These are phyloP conservation scores for Neopelma chrysocephalum DNA, from an alignment of 2,797 vertebrate species.

Conservation along the genomic window DNA sequence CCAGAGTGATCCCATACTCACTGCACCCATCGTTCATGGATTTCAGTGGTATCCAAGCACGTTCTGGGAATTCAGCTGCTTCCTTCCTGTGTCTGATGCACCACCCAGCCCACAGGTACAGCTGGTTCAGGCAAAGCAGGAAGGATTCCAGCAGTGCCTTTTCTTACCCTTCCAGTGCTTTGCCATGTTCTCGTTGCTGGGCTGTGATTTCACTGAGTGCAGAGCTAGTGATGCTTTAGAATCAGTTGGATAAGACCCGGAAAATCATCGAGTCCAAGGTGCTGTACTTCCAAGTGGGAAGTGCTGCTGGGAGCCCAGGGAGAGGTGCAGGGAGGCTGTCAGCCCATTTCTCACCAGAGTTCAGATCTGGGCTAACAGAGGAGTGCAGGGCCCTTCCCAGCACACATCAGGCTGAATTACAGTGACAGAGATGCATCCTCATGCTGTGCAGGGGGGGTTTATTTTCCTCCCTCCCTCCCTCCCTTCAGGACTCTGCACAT, in stretches of 20 bases:
- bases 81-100: background rate
- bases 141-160: background rate
- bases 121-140: background rate
- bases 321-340: background rate
- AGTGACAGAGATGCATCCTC: background rate
- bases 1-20: background rate
- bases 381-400: background rate
- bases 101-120: background rate
- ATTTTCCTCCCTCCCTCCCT: background rate
- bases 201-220: background rate
- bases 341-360: background rate
- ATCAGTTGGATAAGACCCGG: fast-evolving
- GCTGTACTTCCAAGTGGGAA: background rate
- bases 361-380: background rate
- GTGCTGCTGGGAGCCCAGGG: background rate
- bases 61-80: background rate
- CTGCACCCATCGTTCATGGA: background rate
- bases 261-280: background rate
- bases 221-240: background rate
- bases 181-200: fast-evolving
- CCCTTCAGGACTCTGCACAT: background rate
- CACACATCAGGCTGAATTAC: background rate
- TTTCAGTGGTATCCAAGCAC: background rate
- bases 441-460: background rate
- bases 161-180: background rate